Conservation (phyloP, 2,113 vertebrate species). For the Propithecus coquereli region DNA sequence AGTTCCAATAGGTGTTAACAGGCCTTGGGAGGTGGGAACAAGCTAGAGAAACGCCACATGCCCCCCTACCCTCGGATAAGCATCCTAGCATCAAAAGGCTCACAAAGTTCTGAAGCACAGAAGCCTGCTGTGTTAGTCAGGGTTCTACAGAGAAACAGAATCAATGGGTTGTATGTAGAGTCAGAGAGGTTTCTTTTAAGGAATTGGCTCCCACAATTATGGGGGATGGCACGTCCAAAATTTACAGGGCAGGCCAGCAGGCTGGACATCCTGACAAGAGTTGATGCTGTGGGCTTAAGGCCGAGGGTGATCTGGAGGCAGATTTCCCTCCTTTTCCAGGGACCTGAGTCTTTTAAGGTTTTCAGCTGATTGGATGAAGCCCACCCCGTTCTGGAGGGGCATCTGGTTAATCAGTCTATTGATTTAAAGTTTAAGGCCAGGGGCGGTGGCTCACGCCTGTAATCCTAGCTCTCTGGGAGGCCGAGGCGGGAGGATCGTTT, state of each 20-base stretch:
- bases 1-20: not conserved
- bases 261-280: not conserved
- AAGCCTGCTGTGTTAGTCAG: not conserved
- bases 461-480: too few relatives aligned
- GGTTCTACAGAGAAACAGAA: not conserved
- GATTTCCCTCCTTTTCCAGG: not conserved
- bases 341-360: not conserved
- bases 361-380: not conserved
- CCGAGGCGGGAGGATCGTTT: too few relatives aligned
- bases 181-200: not conserved
- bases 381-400: not conserved
- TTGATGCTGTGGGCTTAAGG: too few relatives aligned
- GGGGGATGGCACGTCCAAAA: not conserved
- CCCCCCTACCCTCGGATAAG: accelerated
- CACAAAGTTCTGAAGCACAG: not conserved
- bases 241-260: not conserved
- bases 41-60: not conserved
- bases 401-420: not conserved
- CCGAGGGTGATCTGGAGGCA: not conserved
- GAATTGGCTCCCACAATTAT: not conserved
- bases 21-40: not conserved
- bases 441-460: too few relatives aligned
- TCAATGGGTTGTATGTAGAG: too few relatives aligned
- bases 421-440: not conserved
- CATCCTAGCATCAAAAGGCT: not conserved